Conservation (phyloP, 2,113 vertebrate species). For the Desmodus rotundus region DNA sequence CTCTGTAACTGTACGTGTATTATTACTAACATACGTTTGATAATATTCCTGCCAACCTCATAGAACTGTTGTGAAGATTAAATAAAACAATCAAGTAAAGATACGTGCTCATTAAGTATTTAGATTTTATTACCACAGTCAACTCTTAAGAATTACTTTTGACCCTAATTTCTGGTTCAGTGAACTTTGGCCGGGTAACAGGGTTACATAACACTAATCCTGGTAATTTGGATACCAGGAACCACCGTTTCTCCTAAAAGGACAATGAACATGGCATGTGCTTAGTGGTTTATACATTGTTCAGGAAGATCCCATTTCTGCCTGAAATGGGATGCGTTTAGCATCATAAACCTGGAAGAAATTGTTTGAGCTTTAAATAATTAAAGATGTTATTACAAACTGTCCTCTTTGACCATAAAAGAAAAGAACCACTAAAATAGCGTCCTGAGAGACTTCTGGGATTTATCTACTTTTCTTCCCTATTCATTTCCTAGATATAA, state of each 20-base stretch:
- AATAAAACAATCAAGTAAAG: background rate
- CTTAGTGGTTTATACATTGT: background rate
- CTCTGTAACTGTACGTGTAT: background rate
- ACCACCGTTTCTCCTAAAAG: background rate
- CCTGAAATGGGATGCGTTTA: background rate
- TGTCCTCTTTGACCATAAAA: background rate
- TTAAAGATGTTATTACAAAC: background rate
- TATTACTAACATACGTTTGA: background rate
- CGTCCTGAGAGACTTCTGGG: background rate
- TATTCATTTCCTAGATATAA: background rate
- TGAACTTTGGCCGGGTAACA: background rate
- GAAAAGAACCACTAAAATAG: background rate
- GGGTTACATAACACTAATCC: background rate
- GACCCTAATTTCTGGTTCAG: background rate
- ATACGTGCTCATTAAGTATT: background rate
- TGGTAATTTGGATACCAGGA: background rate
- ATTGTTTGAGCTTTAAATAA: background rate
- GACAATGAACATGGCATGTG: background rate
- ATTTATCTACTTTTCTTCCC: background rate
- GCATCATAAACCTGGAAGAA: background rate
- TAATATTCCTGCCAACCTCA: constrained; percentile 1
- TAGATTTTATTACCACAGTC: background rate
- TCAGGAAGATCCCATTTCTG: background rate
- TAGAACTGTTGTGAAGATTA: background rate
- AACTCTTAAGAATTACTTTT: background rate